These are phyloP conservation scores for Apamea epomidion DNA, from an alignment of 2,888 invertebrate species.

Conservation along the genomic window DNA sequence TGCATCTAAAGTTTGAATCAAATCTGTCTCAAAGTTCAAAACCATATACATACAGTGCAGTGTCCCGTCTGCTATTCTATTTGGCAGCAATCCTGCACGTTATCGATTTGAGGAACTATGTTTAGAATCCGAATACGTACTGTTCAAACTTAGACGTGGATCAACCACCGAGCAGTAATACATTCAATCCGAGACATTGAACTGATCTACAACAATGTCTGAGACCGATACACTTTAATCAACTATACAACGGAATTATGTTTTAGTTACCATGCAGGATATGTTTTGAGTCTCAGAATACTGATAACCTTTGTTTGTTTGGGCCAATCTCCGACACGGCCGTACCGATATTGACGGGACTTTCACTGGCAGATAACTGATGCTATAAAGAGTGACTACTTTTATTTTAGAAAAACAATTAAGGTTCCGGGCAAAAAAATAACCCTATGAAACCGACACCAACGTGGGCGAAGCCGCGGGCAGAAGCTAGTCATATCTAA, in stretches of 20 bases:
- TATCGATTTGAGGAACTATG: constrained; percentile 42
- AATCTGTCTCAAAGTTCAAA: constrained; percentile 19
- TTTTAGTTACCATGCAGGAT: not conserved
- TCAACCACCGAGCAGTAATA: constrained; percentile 27
- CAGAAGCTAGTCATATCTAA: too few species aligned
- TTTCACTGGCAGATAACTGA: too few species aligned
- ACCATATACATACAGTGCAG: constrained; percentile 6
- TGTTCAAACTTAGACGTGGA: constrained; percentile 41
- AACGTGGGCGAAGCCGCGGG: too few species aligned
- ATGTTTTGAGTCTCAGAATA: not conserved
- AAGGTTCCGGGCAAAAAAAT: too few species aligned
- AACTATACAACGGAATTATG: not conserved
- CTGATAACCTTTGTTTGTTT: too few species aligned
- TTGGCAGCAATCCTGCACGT: constrained; percentile 46
- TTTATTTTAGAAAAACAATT: too few species aligned
- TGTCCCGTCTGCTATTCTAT: constrained; percentile 24
- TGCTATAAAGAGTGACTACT: too few species aligned
- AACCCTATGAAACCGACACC: too few species aligned
- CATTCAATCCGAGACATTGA: constrained; percentile 30
- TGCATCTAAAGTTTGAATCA: constrained; percentile 2
- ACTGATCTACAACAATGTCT: constrained; percentile 24
- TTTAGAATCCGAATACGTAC: constrained; percentile 45
- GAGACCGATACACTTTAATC: constrained; percentile 14
- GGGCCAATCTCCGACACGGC: too few species aligned
- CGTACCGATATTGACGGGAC: too few species aligned